phyloP scores from a whole-genome alignment of 2,113 vertebrate species.

The Nyctibius bracteatus region DNA sequence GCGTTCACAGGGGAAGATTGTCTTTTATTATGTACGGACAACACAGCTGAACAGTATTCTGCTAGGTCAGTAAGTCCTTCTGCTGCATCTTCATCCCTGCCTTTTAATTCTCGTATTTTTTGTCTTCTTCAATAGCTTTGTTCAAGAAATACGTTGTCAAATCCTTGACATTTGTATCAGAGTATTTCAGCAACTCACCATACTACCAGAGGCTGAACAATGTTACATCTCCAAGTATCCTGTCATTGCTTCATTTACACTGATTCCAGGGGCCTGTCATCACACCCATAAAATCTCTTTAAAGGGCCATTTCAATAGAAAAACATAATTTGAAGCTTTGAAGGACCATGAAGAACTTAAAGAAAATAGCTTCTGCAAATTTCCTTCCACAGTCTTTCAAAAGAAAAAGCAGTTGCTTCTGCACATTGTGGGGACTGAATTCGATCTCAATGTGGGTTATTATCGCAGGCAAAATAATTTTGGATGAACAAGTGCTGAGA shows the following conservation, averaged over 20 bases:
- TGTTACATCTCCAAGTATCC: neutral
- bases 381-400: neutral
- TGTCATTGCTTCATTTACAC: neutral
- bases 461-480: neutral
- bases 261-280: neutral
- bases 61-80: neutral
- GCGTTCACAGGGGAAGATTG: rapidly evolving
- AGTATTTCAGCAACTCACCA: neutral
- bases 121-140: neutral
- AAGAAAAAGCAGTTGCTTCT: neutral
- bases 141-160: neutral
- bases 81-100: neutral
- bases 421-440: neutral
- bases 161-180: neutral
- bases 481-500: neutral
- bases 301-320: neutral
- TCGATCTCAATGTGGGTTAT: neutral
- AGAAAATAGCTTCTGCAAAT: neutral
- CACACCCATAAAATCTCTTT: neutral
- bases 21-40: neutral
- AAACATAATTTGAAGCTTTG: neutral
- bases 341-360: neutral
- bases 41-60: neutral
- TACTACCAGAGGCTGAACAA: neutral
- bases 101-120: neutral